Percentiles rank a stretch among this genome's conserved stretches.
Conservation (phyloP, 2,113 vertebrate genomes). For the Leptobrachium leishanense region DNA sequence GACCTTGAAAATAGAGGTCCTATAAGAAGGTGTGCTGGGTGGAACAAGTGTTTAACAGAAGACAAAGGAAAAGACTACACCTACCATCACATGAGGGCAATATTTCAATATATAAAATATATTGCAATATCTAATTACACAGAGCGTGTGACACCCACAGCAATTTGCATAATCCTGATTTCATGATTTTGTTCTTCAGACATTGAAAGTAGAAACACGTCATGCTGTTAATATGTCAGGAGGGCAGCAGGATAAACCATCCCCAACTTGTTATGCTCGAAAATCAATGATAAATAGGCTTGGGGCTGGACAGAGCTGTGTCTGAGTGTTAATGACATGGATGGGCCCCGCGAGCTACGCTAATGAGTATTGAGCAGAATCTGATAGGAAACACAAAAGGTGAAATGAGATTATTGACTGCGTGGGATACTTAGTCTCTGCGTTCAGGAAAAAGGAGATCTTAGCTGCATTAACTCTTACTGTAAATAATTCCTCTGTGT, state of each 20-base stretch:
- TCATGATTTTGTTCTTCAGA: no score
- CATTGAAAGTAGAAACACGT: no score
- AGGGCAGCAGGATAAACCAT: background rate
- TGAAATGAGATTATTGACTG: slow-evolving; percentile 34
- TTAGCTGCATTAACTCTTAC: background rate
- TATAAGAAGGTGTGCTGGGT: no score
- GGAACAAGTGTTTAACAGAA: background rate
- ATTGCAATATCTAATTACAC: no score
- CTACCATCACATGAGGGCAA: no score
- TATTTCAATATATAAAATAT: no score
- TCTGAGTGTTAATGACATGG: slow-evolving; percentile 26
- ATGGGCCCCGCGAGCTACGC: background rate
- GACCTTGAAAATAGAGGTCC: no score
- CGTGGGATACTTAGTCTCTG: background rate
- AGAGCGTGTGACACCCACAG: no score
- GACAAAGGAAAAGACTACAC: no score
- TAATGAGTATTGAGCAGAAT: slow-evolving; percentile 39
- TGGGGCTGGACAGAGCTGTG: background rate
- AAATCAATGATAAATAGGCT: slow-evolving; percentile 27
- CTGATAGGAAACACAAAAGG: background rate
- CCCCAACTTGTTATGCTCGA: background rate
- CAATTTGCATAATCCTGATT: no score
- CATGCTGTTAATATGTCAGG: no score
- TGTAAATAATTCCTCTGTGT: no score
- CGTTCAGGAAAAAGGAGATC: background rate